Evolutionary conservation across 2,888 invertebrate genomes (phyloP).

Genomic region (Idaea straminata): DNA sequence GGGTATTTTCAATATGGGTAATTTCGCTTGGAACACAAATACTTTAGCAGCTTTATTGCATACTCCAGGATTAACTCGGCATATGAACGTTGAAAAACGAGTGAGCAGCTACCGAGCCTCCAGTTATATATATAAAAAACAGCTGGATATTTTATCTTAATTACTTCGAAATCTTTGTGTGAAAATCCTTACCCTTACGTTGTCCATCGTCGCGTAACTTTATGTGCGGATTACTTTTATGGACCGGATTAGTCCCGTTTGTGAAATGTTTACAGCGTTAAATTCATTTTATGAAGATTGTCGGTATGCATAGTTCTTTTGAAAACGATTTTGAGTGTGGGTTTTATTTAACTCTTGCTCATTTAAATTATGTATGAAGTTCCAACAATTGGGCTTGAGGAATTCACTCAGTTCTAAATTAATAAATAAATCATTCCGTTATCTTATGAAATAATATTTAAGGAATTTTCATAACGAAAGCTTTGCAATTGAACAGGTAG

Average conservation of each 20-base stretch:
- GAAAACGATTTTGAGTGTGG: not conserved
- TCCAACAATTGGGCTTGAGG: slow-evolving; percentile 17
- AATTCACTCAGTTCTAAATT: slow-evolving; percentile 43
- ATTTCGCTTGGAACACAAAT: slow-evolving; percentile 76
- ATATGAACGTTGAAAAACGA: slow-evolving; percentile 76
- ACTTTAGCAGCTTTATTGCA: slow-evolving; percentile 77
- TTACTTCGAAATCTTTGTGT: slow-evolving; percentile 77
- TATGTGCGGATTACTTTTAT: slow-evolving; percentile 80
- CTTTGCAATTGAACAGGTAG: slow-evolving; percentile 51
- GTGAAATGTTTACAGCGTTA: slow-evolving; percentile 73
- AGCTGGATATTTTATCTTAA: slow-evolving; percentile 76
- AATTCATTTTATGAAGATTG: slow-evolving; percentile 36
- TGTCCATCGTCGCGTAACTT: slow-evolving; percentile 78
- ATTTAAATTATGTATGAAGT: slow-evolving; percentile 7
- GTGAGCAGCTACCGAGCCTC: slow-evolving; percentile 49
- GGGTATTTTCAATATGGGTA: slow-evolving; percentile 80
- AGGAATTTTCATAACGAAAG: slow-evolving; percentile 58
- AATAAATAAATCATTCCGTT: slow-evolving; percentile 48
- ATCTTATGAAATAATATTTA: slow-evolving; percentile 50
- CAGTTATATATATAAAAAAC: slow-evolving; percentile 67
- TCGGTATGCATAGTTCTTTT: not conserved
- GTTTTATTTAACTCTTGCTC: not conserved
- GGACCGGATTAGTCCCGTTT: slow-evolving; percentile 74
- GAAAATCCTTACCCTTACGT: slow-evolving; percentile 77
- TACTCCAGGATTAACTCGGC: slow-evolving; percentile 75